Base-by-base conservation (phyloP, 2,888 invertebrate genomes). In the Netelia fuscicornis region DNA sequence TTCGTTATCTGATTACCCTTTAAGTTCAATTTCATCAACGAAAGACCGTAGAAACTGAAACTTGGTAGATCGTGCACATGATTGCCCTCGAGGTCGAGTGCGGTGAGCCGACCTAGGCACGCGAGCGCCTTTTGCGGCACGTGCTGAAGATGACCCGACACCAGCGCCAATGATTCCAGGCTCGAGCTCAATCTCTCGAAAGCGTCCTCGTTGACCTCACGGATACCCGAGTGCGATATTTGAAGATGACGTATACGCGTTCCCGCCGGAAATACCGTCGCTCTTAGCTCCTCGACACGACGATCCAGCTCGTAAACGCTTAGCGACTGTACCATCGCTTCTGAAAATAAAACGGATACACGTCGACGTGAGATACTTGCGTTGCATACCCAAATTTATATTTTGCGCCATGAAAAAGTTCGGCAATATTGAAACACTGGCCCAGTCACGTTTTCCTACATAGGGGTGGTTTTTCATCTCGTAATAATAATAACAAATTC, bases 241-340 rank as follows among this genome's bases (percentile, higher is more conserved):
- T 96, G 98, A 92, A 97, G 95, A 94, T 96, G 97, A 89, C 95
- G 96, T 93, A 97, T 96, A 92, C 95, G 96, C 78, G 96, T 93
- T 37, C 95, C 95, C 25, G 96, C 94, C 80, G 97, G 97, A 93
- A 98, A 98, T 89, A 97, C 95, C 89, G 96, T 96, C 86, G 96
- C 95, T 85, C 96, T 96, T 76, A 98, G 95, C 89, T 96, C 96
- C 85, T 96, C 96, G 88, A 97, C 96, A 88, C 97, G 96, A 89
- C 96, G 96, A 94, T 98, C 98, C 90, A 98, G 95, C 93, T 98
- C 98, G 95, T 98, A 98, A 91, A 98, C 96, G 91, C 97, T 98
- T 91, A 98, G 95, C 70, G 98, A 98, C 93, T 98, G 98, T 90
- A 98, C 94, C 58, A 94, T 94, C 10, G 93, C 92, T 54, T 90